Base-by-base conservation (phyloP, 2,888 invertebrate species). In the Athetis lepigone region DNA sequence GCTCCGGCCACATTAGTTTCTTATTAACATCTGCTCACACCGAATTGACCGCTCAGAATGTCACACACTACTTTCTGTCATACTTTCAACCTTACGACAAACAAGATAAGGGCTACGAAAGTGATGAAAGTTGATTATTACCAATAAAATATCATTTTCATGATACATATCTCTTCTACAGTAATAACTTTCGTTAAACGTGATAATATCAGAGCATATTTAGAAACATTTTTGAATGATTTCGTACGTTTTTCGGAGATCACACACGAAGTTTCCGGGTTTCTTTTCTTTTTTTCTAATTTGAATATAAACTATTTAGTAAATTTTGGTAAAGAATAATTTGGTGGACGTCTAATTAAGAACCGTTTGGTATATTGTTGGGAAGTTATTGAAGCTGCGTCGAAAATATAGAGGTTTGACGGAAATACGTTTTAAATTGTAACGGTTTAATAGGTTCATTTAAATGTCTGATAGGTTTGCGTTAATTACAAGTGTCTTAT, bases 201-300 rank as follows among this genome's bases (percentile, higher is more conserved):
- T 85, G 90, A 90, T 90, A 82, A 85, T 88, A 92, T 91, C 90
- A 77, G 80, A 77, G 82, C 85, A 84, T 83, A 83, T 67, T 84
- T 84, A 81, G 77, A 84, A 78, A 84, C 77, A 85, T 88, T 71
- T 70, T 84, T 80, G 83, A 81, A 67, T 75, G 77, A 75, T 75
- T 75, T 79, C 77, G 74, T 79, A 75, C 78, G 80, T 82, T 83
- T 77, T 66, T 69, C 42, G 64, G 75, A 71, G 90, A 90, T 85
- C 92, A 85, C 93, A 91, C 93, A 93, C 92, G 92, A 82, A 29
- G 93, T 85, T 92, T 92, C 91, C 90, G 91, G 87, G 79, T 39
- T 13, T 33, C 7, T 33, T 25, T 66, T 78, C 33, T 33, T 56
- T 66, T 70, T 67, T 62, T 72, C 75, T 79, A 80, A 85, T 82